Base-by-base conservation (phyloP, 2,888 invertebrate genomes). In the Acrocyrtus sp. region DNA sequence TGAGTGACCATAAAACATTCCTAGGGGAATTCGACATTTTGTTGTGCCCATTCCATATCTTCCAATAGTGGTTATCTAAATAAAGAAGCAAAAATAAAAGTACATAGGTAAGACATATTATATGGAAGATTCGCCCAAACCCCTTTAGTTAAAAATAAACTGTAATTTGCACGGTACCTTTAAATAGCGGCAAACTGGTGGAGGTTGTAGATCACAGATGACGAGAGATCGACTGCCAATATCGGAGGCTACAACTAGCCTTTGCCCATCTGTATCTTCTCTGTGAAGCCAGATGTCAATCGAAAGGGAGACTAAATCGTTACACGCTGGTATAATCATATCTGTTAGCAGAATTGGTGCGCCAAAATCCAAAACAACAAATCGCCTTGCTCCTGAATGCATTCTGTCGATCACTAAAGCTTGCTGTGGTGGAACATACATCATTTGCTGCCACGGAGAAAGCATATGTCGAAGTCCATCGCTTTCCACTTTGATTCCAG, bases 1-100 rank as follows among this genome's bases (percentile, higher is more conserved):
- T 45, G 94, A 89, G 84, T 96, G 95, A 0, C 96, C 96, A 83
- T 94, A 96, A 85, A 96, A 96, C 85, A 92, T 91, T n/a, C 96
- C 96, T 41, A 96, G 86, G 0, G 96, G 95, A 76, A 96, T 94
- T 85, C 93, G 91, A 82, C 95, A 95, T 80, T 94, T 90, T 65
- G 94, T 92, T 0, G 94, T 92, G 24, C 94, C 92, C 92, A 95
- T 94, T 51, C 95, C 95, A 83, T 95, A 95, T 12, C 95, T 89
- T 10, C 95, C 96, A 79, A 95, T 94, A 0, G 93, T 93, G 34
- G 95, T 96, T 74, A 96, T 92, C 92, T 93, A 83, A 45, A 84
- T 77, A 78, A 50, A 24, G 24, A 21, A 22, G 19, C 63, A 80
- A 66, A 69, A 77, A 69, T 41, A 15, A 43, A 41, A 41, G 19